Conservation (phyloP, 2,888 invertebrate species). For the Cantharis lateralis region DNA sequence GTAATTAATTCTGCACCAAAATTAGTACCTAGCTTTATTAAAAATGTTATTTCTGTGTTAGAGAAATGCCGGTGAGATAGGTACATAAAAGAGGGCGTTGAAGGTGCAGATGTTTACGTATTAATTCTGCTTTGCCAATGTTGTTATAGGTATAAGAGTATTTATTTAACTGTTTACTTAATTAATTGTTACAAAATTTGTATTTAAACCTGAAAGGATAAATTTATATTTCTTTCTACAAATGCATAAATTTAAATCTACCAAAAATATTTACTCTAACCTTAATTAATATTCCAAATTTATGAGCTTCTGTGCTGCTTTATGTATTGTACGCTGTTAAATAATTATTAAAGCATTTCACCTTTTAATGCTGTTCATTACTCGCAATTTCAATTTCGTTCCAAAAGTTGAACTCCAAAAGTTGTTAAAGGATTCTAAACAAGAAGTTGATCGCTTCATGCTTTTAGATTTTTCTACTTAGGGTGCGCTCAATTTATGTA, state of each 20-base stretch:
- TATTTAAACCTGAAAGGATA: not conserved
- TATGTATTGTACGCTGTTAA: not conserved
- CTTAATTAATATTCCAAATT: not conserved
- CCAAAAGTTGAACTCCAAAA: not conserved
- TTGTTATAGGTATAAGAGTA: not conserved
- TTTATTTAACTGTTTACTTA: not conserved
- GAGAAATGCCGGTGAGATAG: not conserved
- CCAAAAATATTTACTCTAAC: not conserved
- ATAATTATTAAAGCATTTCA: not conserved
- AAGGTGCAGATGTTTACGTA: conserved; percentile 10
- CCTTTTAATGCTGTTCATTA: not conserved
- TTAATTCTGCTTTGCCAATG: not conserved
- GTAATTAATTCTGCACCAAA: conserved; percentile 9
- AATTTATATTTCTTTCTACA: not conserved
- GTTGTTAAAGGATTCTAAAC: not conserved
- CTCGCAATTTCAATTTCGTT: not conserved
- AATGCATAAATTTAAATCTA: not conserved
- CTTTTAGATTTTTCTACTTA: too few relatives aligned
- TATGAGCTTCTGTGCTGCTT: not conserved
- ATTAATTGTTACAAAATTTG: not conserved
- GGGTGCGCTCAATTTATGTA: too few relatives aligned
- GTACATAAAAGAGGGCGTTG: not conserved
- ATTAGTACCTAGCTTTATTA: conserved; percentile 9
- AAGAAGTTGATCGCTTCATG: too few relatives aligned
- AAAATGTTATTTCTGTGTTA: conserved; percentile 9